A percentile compares a stretch with the other conserved stretches of the same genome.
phyloP scores from a whole-genome alignment of 2,888 invertebrate genomes.

The Julus scandinavius region DNA sequence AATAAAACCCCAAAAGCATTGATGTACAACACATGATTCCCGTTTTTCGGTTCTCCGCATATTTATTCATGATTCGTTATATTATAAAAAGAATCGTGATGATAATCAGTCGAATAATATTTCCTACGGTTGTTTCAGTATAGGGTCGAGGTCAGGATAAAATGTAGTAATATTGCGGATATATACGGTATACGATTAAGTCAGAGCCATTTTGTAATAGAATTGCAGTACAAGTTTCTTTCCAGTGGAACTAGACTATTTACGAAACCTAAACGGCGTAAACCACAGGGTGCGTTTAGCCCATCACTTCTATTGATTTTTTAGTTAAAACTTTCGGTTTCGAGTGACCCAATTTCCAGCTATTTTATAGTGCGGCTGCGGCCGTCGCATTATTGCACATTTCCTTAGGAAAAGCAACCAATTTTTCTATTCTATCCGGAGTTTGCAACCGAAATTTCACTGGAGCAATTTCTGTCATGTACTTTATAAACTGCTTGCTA shows the following conservation, averaged over 20 bases:
- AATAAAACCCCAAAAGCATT: too few species aligned
- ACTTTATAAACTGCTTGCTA: neutral
- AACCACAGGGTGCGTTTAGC: neutral
- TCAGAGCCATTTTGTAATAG: neutral
- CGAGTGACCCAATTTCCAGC: conserved; percentile 7
- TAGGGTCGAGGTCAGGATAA: too few species aligned
- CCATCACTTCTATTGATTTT: conserved; percentile 10
- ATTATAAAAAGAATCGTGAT: too few species aligned
- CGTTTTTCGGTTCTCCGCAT: too few species aligned
- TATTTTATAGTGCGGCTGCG: neutral
- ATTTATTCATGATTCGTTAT: too few species aligned
- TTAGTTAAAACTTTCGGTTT: conserved; percentile 26
- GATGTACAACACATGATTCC: too few species aligned
- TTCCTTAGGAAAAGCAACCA: neutral
- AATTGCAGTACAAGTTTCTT: neutral
- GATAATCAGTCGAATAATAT: too few species aligned
- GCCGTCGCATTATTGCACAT: neutral
- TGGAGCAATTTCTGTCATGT: neutral
- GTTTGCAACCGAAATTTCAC: neutral
- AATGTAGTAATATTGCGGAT: too few species aligned
- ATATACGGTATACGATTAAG: neutral
- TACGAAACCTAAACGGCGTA: neutral
- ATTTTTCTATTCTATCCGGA: neutral
- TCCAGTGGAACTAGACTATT: neutral
- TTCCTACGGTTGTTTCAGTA: too few species aligned